Evolutionary conservation across 2,888 invertebrate species (phyloP), one percentile per base, ranked within the genome.

Genomic region (Amorpha juglandis): DNA sequence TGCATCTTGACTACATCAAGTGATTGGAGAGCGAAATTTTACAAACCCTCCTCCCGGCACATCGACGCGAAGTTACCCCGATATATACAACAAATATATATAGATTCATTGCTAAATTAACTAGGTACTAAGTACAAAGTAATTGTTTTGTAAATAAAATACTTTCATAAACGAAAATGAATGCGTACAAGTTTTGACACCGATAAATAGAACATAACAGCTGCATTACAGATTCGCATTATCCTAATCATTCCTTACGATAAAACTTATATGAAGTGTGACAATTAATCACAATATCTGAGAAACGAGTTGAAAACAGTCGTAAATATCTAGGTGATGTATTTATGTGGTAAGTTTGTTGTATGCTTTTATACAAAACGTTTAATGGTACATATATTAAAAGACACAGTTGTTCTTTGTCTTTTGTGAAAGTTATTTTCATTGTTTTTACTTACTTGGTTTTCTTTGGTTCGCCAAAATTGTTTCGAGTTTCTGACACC

Each of bases 241-340:
- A 58, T 42, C 42, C 11, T 58, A 58, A 58, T 58, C 19, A 58
- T 42, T 42, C 19, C 58, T 38, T 38, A 11, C 19, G 9, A 38
- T 9, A 38, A 11, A 58, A 16, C 38, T 58, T 58, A 16, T 11
- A 16, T 38, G 63, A 83, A 84, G 74, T 84, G 83, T 67, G 63
- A 67, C 79, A 75, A 76, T 90, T 81, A 76, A 78, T 86, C 83
- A 81, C 74, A 70, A 70, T 71, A 71, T 75, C 63, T 47, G 58
- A 27, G 27, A 65, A 52, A 75, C 48, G 55, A 65, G 58, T 55
- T 58, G 71, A 73, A 74, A 78, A 78, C 69, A 76, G 74, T 71
- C 83, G 75, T 87, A 87, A 83, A 85, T 82, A 80, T 71, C 64
- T 45, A 51, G 63, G 11, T 66, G 83, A 80, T 75, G 74, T 86